Evolutionary conservation across 2,113 vertebrate genomes (phyloP).

Genomic region (Octodon degus): DNA sequence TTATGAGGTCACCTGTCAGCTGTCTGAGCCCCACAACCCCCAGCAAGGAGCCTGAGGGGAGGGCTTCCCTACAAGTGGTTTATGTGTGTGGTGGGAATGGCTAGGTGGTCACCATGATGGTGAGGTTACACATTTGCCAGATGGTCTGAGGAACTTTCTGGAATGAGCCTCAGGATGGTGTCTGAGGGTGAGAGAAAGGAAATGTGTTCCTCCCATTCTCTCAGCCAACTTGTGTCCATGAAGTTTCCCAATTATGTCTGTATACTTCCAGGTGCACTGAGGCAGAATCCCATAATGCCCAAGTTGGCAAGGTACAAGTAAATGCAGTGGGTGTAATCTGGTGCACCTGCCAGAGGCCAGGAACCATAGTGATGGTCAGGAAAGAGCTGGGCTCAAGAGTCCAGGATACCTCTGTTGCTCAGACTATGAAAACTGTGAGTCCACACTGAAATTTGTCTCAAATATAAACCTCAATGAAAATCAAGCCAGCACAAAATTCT

Average conservation of each 20-base stretch:
- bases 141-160: neutral
- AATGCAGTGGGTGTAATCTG: too few species aligned
- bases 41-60: neutral
- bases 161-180: neutral
- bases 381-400: neutral
- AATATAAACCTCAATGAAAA: neutral
- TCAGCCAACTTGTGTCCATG: neutral
- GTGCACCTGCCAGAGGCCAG: neutral
- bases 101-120: neutral
- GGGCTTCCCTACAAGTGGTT: neutral
- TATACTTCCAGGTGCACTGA: neutral
- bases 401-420: neutral
- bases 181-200: neutral
- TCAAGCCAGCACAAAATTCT: neutral
- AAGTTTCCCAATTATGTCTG: neutral
- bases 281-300: neutral
- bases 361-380: neutral
- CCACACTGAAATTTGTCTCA: neutral
- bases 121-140: neutral
- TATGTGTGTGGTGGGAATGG: neutral
- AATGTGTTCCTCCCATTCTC: neutral
- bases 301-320: neutral
- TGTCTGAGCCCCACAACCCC: neutral
- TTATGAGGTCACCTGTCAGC: neutral
- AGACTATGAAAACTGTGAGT: neutral